Conservation (phyloP, 1,140 invertebrate genomes). For the Asobara japonica region DNA sequence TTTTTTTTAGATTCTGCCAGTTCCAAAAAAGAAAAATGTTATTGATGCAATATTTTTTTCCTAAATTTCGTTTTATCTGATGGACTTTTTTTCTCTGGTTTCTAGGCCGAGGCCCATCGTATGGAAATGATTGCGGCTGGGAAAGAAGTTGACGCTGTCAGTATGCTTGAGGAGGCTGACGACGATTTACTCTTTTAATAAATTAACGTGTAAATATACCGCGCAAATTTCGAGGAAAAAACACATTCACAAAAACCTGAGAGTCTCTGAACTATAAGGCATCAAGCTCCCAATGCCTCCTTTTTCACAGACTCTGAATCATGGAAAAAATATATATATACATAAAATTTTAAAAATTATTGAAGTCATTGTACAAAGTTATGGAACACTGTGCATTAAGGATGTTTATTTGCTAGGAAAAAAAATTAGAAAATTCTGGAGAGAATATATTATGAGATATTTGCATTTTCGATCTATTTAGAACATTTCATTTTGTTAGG, state of each 20-base stretch:
- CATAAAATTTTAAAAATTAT: background rate
- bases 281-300: constrained; percentile 30
- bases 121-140: constrained; percentile 67
- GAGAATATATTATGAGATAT: too few species aligned
- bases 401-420: too few species aligned
- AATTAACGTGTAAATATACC: constrained; percentile 16
- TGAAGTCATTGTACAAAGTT: constrained; percentile 30
- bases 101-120: constrained; percentile 64
- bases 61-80: background rate
- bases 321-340: background rate
- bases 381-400: background rate
- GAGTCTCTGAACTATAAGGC: constrained; percentile 36
- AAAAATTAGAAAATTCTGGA: too few species aligned
- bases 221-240: constrained; percentile 27
- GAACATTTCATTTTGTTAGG: too few species aligned
- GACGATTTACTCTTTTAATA: constrained; percentile 92
- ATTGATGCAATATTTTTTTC: constrained; percentile 1
- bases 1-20: too few species aligned
- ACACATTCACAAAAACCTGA: background rate
- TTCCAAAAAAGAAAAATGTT: too few species aligned
- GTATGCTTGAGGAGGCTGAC: constrained; percentile 90
- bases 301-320: constrained; percentile 27
- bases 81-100: constrained; percentile 38
- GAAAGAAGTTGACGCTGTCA: constrained; percentile 70
- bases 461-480: too few species aligned